Evolutionary conservation across 2,797 vertebrate genomes (phyloP), one percentile per base, ranked within the genome.

Genomic region (Pseudomugil gertrudae): DNA sequence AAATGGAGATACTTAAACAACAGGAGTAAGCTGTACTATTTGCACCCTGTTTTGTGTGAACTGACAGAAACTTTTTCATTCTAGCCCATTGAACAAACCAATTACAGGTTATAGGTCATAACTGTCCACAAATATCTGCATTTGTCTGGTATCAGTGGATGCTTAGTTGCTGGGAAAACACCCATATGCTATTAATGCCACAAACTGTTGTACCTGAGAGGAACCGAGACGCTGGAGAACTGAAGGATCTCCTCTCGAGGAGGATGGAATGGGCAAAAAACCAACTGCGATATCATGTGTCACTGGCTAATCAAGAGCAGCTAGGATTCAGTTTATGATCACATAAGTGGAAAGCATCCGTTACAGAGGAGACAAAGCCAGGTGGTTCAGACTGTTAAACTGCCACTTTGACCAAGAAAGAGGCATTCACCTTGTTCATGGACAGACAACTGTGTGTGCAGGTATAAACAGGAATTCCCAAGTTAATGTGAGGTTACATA

Each of bases 341-440:
- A 72, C 70, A 62, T 53, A 79, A 86, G 83, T 80, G 81, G 72
- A 84, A 80, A 81, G 80, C 85, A 83, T 89, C 85, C 57, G 69
- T 89, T 90, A 85, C 79, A 77, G 67, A 55, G 33, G 43, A 84
- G 70, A 88, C 81, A 88, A 87, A 84, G 84, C 64, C 80, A 63
- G 72, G 64, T 40, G 27, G 64, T 72, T 62, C 24, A 13, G 47
- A 76, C 79, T 67, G 82, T 85, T 84, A 66, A 89, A 88, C 88
- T 77, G 83, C 64, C 79, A 76, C 76, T 36, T 6, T 7, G 33
- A 63, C 15, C 52, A 17, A 67, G 40, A 73, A 35, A 63, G 36
- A 61, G 1, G 27, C 47, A 6, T 29, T 57, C 66, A 32, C 62
- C 15, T 32, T 47, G 21, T 6, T 30, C 1, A 27, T 50, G 23